Conservation (phyloP, 23 tunicate genomes). For the Phallusia fumigata region DNA sequence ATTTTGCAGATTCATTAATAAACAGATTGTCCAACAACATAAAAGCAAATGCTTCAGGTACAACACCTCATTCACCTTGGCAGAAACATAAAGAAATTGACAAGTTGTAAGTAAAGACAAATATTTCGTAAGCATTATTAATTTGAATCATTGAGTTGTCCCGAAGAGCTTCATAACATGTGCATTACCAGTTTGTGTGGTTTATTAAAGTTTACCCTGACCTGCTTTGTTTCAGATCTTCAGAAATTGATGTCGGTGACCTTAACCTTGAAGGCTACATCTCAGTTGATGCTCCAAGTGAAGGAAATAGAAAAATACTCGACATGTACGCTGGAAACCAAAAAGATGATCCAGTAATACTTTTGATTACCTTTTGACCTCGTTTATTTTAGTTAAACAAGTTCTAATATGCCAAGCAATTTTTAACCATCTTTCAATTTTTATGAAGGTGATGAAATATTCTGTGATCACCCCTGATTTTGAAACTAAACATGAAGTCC, state of each 20-base stretch:
- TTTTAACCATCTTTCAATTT: neutral
- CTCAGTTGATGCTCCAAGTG: conserved; percentile 3
- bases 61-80: neutral
- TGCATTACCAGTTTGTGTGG: too few relatives aligned
- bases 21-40: neutral
- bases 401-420: neutral
- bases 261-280: conserved; percentile 43
- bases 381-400: too few relatives aligned
- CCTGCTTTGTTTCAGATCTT: neutral
- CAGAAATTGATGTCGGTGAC: conserved; percentile 41
- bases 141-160: too few relatives aligned
- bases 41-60: neutral
- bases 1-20: neutral
- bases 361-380: too few relatives aligned
- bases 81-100: neutral
- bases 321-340: neutral
- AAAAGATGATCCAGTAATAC: conserved; percentile 14
- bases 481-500: conserved; percentile 54
- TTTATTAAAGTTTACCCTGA: neutral
- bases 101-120: too few relatives aligned
- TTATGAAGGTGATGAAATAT: conserved; percentile 30
- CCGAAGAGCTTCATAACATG: too few relatives aligned
- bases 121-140: too few relatives aligned
- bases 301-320: conserved; percentile 21
- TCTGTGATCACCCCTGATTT: conserved; percentile 63